These are phyloP conservation scores for Dendrocopos noguchii DNA, from an alignment of 2,113 vertebrate genomes.

Conservation along the genomic window DNA sequence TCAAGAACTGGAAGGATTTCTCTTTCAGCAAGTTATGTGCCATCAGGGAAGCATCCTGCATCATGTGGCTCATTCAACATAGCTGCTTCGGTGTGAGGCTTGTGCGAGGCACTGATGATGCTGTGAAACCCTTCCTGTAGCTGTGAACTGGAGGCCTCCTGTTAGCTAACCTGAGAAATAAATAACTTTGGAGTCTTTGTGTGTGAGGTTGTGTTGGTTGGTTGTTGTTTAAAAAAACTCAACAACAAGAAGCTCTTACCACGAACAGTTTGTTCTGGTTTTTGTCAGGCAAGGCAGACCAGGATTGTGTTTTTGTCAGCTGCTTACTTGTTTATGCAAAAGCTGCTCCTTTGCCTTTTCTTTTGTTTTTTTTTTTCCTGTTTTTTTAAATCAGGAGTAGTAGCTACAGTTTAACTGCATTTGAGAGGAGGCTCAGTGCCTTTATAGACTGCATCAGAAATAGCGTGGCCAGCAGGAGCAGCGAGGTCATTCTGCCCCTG, in stretches of 20 bases:
- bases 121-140: background rate
- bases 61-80: background rate
- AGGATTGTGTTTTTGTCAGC: background rate
- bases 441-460: background rate
- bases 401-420: background rate
- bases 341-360: conserved; percentile 39
- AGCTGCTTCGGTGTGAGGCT: background rate
- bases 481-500: too few relatives aligned
- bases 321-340: background rate
- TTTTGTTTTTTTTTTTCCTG: background rate
- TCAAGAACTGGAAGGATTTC: background rate
- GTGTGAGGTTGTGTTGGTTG: background rate
- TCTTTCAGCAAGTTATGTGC: background rate
- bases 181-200: background rate
- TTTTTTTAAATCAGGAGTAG: background rate
- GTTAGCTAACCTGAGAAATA: conserved; percentile 18
- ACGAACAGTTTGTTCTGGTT: background rate
- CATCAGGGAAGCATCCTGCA: background rate
- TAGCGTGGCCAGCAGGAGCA: too few relatives aligned
- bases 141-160: background rate
- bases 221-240: background rate
- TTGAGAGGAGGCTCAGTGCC: background rate
- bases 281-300: background rate
- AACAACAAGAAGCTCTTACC: background rate
- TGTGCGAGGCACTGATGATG: background rate